These are phyloP conservation scores for Botia almorhae DNA, from an alignment of 2,797 vertebrate genomes.

Conservation along the genomic window DNA sequence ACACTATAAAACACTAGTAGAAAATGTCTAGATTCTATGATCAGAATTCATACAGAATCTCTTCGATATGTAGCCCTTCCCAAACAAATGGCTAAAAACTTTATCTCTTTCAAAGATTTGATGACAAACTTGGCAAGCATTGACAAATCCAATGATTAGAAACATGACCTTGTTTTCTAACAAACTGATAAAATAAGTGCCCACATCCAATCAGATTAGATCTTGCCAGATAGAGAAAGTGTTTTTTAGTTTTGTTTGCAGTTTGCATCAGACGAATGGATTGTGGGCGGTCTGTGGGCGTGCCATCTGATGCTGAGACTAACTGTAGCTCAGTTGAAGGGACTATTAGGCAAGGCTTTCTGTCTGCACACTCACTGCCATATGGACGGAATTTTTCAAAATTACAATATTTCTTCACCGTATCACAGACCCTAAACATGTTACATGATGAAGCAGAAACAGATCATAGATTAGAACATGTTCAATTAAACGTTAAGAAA, in stretches of 20 bases:
- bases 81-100: background rate
- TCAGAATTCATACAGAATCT: background rate
- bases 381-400: background rate
- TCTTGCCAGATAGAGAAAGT: background rate
- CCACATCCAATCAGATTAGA: background rate
- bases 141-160: background rate
- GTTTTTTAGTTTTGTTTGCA: background rate
- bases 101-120: background rate
- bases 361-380: conserved; percentile 26
- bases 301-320: background rate
- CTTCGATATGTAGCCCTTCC: background rate
- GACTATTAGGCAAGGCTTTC: background rate
- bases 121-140: background rate
- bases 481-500: background rate
- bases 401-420: conserved; percentile 7
- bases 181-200: background rate
- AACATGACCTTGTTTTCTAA: background rate
- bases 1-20: background rate
- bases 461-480: background rate
- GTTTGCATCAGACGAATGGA: background rate
- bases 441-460: background rate
- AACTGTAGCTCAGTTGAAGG: background rate
- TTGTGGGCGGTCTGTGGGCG: conserved; percentile 2
- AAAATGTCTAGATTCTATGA: background rate
- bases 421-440: background rate